Evolutionary conservation across 2,113 vertebrate genomes (phyloP), one percentile per base, ranked within the genome.

Genomic region (Brachypodius melanocephalos): DNA sequence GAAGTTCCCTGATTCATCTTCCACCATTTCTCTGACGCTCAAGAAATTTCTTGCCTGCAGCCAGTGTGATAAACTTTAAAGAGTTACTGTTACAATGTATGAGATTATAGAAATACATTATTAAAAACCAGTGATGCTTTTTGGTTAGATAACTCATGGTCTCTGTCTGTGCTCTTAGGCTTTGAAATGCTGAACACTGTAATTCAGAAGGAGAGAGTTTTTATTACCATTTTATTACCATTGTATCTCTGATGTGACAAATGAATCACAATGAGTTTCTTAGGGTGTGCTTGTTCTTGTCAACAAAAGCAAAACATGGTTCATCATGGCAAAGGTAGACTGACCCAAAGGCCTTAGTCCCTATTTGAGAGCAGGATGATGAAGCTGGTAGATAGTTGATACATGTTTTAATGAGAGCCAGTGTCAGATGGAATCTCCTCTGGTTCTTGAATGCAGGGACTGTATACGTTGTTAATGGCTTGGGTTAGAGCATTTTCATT

Each of bases 1-100:
- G 57, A 88, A 75, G 61, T 79, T 96, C 93, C 63, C 45, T 67
- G 76, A 84, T 40, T 95, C 75, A 88, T 96, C 91, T 84, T 85
- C 66, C 9, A 43, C 25, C 18, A 10, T 92, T 94, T 65, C 54
- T 83, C 51, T 86, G 76, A 66, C 1, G 10, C 34, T 66, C 25
- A 81, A 52, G 34, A 54, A 88, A 79, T 68, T 49, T 86, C 45
- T 94, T 89, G 43, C 57, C 40, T 77, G 72, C 61, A 89, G 88
- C 48, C n/a, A 67, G 8, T 16, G 54, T 52, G 52, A 52, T 78
- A 45, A 31, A 81, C 14, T 3, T 83, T 69, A 12, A 69, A 75
- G 38, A 79, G 43, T 62, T 79, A 63, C 21, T 86, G 18, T 67
- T 83, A 12, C 45, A 78, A 32, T 49, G 43, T 43, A 65, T 76